Conservation (phyloP, 2,888 invertebrate species). For the Sceliomorpha sp. region DNA sequence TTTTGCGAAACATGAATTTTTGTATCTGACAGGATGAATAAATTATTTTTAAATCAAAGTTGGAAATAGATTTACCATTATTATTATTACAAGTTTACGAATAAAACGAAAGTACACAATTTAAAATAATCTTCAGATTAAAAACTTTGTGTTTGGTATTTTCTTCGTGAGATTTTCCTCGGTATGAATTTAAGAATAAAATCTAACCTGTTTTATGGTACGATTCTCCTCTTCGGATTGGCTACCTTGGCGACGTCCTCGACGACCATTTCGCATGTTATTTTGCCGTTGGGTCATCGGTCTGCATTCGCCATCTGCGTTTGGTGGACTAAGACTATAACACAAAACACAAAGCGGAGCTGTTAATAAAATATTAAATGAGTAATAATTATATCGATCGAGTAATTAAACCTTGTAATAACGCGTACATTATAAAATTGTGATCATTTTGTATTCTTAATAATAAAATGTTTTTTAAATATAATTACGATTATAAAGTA, state of each 20-base stretch:
- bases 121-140: too few relatives aligned
- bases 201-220: constrained; percentile 75
- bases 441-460: constrained; percentile 1
- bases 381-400: neutral
- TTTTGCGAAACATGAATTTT: too few relatives aligned
- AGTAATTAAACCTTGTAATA: neutral
- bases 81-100: too few relatives aligned
- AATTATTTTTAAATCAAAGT: too few relatives aligned
- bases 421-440: neutral
- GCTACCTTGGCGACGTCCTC: constrained; percentile 65
- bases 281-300: constrained; percentile 70
- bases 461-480: too few relatives aligned
- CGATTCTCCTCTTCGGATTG: constrained; percentile 74
- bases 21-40: too few relatives aligned
- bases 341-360: constrained; percentile 1
- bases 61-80: too few relatives aligned
- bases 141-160: neutral
- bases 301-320: constrained; percentile 66
- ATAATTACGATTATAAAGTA: too few relatives aligned
- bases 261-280: constrained; percentile 66
- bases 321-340: constrained; percentile 67
- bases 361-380: neutral
- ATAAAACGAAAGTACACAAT: too few relatives aligned
- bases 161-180: neutral
- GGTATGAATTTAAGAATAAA: too few relatives aligned